Evolutionary conservation across 2,113 vertebrate species (phyloP).

Genomic region (Burhinus bistriatus): DNA sequence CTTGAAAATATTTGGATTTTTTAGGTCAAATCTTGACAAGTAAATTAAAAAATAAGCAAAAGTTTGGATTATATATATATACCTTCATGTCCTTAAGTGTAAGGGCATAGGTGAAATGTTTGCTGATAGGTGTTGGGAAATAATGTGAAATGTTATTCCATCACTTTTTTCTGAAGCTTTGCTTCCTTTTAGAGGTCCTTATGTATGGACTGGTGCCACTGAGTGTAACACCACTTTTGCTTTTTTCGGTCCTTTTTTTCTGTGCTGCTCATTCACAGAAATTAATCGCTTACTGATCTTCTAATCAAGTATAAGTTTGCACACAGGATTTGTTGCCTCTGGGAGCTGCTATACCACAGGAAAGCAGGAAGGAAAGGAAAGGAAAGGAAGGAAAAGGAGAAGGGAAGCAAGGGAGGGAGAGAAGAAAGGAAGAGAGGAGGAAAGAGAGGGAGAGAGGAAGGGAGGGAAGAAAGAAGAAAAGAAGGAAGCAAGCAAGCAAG

Average conservation of each 20-base stretch:
- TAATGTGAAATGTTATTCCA: background rate
- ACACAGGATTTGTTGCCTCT: background rate
- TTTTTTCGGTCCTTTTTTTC: background rate
- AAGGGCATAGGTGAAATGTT: background rate
- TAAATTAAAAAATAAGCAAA: background rate
- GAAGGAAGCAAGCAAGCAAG: background rate
- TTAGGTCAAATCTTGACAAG: background rate
- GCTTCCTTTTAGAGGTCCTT: background rate
- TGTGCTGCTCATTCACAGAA: background rate
- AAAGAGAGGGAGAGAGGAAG: background rate
- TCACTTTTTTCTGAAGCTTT: background rate
- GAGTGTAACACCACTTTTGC: fast-evolving
- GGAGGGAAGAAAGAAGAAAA: background rate
- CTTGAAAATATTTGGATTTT: background rate
- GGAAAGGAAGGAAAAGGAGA: background rate
- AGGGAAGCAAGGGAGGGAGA: background rate
- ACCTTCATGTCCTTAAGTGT: fast-evolving
- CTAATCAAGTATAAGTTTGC: background rate
- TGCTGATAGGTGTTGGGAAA: background rate
- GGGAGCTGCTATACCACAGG: background rate
- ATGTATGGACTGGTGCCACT: background rate
- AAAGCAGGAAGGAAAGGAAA: background rate
- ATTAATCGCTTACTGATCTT: background rate
- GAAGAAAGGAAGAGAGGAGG: background rate
- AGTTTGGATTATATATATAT: background rate